Percentiles rank a stretch among this genome's conserved stretches.
phyloP scores from a whole-genome alignment of 1,140 invertebrate species.

The Drosophila erecta region DNA sequence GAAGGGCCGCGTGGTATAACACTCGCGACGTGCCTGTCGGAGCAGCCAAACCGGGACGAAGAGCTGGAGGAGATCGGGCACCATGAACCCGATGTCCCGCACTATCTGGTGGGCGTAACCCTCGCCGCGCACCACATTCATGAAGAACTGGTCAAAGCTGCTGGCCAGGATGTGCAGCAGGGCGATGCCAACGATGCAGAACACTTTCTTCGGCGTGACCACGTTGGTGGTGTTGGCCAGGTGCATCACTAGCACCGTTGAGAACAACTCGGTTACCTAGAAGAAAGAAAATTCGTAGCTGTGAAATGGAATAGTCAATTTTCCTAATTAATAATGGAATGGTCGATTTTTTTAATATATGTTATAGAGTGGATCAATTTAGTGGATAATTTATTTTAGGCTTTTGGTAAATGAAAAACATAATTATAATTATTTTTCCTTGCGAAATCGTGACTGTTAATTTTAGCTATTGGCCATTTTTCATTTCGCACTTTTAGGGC shows the following conservation, averaged over 20 bases:
- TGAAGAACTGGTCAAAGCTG: constrained; percentile 91
- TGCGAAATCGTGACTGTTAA: neutral
- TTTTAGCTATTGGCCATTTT: constrained; percentile 8
- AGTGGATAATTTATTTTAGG: neutral
- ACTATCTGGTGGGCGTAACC: constrained; percentile 90
- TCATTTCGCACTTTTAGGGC: constrained; percentile 37
- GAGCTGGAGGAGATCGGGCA: constrained; percentile 90
- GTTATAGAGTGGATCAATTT: too few species aligned
- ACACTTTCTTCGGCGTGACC: constrained; percentile 87
- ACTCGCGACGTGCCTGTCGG: constrained; percentile 65
- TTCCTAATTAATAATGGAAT: too few species aligned
- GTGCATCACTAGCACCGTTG: constrained; percentile 88
- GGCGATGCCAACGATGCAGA: constrained; percentile 88
- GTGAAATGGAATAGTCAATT: neutral
- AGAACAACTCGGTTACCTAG: constrained; percentile 89
- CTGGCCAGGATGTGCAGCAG: constrained; percentile 90
- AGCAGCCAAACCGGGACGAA: constrained; percentile 86
- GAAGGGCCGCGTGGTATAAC: constrained; percentile 75
- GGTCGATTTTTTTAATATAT: too few species aligned
- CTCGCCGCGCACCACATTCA: constrained; percentile 89
- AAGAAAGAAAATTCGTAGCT: constrained; percentile 15
- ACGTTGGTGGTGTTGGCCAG: constrained; percentile 86
- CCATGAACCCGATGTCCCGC: constrained; percentile 90
- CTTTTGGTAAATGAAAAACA: neutral
- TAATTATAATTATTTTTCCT: too few species aligned